Base-by-base conservation (phyloP, 2,888 invertebrate genomes). In the Ceriagrion tenellum region DNA sequence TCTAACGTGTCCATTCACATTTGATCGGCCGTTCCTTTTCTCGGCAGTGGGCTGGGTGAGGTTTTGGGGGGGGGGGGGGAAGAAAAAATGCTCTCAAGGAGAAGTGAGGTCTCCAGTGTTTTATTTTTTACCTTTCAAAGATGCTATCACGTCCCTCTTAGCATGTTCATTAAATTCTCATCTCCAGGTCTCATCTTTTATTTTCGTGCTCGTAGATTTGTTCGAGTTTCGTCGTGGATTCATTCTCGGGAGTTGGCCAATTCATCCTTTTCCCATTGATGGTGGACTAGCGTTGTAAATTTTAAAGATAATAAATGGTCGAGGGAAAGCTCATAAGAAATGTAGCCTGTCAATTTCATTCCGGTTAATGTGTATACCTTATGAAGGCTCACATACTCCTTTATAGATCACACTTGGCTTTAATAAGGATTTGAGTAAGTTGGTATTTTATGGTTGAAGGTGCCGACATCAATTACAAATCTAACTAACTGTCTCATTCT, bases 11-110 rank as follows among this genome's bases (percentile, higher is more conserved):
- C 93, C 93, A 93, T 47, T 40, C 69, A 40, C 93, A 74, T 69
- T 63, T n/a, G 47, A 93, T 63, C 93, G 47, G 93, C 93, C 69
- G 74, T 93, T 93, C 69, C 40, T 93, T 63, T 74, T 81, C 81
- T 81, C 81, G 81, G 81, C 35, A n/a, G 30, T 81, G 13, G 35
- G 12, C 23, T 20, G 47, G 69, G 26, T 8, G 8, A 2, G 59
- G 59, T 20, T 59, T 59, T 6, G 74, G n/a, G 18, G 30, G 81
- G 81, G 16, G 74, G n/a, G 18, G 30, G 81, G 81, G 16, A 35
- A 18, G 26, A 81, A 81, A 35, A 35, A 81, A 81, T 81, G 30
- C 26, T 81, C 81, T 81, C 81, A 81, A 81, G 81, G 81, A 81
- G 81, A 81, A 81, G 81, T 81, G 81, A 81, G 35, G 35, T 81